These are phyloP conservation scores for Nicator chloris DNA, from an alignment of 2,113 vertebrate species.

Conservation along the genomic window DNA sequence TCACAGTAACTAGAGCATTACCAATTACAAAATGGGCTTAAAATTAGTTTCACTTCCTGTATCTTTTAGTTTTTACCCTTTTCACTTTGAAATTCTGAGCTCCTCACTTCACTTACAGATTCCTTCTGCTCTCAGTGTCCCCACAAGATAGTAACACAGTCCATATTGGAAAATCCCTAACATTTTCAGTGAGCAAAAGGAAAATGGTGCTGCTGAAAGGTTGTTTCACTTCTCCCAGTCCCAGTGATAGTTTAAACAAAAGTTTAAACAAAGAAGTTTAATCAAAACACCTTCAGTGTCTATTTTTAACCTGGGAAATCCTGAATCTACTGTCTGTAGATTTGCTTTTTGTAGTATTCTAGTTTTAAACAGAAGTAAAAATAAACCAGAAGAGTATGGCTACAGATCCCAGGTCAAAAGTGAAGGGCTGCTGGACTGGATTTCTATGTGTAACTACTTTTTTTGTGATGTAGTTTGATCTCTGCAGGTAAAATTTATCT, in stretches of 20 bases:
- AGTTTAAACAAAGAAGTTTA: neutral
- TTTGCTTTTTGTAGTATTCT: neutral
- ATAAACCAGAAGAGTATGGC: neutral
- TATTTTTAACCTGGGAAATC: neutral
- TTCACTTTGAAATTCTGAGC: neutral
- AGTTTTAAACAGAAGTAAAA: neutral
- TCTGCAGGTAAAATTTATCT: neutral
- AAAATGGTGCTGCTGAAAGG: neutral
- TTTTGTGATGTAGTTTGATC: neutral
- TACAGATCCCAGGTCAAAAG: neutral
- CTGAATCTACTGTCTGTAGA: neutral
- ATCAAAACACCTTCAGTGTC: neutral
- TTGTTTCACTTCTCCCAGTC: neutral
- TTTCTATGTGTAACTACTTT: neutral
- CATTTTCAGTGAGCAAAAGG: neutral
- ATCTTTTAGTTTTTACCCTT: neutral
- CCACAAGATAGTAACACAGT: neutral
- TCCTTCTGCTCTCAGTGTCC: neutral
- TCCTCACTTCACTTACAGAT: neutral
- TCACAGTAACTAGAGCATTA: neutral
- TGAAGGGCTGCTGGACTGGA: neutral
- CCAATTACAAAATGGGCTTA: neutral
- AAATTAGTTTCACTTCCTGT: neutral
- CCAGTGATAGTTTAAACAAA: neutral
- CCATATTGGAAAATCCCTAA: neutral